phyloP scores from a whole-genome alignment of 2,113 vertebrate species.

The Gulo gulo region DNA sequence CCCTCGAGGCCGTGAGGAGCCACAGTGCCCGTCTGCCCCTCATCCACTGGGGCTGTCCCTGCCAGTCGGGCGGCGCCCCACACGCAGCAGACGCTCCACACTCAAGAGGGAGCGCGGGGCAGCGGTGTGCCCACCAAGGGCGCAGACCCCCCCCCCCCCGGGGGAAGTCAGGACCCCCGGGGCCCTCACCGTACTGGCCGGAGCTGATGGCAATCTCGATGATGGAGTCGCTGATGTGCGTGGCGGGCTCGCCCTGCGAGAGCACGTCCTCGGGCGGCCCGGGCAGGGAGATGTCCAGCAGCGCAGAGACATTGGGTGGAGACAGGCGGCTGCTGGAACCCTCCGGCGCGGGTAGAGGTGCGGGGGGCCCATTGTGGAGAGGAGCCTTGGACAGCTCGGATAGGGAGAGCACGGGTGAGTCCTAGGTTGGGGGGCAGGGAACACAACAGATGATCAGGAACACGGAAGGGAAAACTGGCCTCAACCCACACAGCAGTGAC shows the following conservation, averaged over 20 bases:
- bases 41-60: background rate
- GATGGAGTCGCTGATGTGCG: slow-evolving; percentile 98
- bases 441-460: background rate
- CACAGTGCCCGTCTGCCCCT: background rate
- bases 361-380: slow-evolving; percentile 87
- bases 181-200: slow-evolving; percentile 90
- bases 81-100: background rate
- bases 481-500: background rate
- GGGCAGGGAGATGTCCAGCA: slow-evolving; percentile 97
- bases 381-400: slow-evolving; percentile 83
- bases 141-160: background rate
- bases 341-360: slow-evolving; percentile 78
- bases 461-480: background rate
- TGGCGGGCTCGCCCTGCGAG: slow-evolving; percentile 91
- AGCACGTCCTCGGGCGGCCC: slow-evolving; percentile 96
- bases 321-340: slow-evolving; percentile 89
- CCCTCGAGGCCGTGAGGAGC: background rate
- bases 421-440: slow-evolving; percentile 65
- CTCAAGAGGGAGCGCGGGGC: background rate
- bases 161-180: background rate
- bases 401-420: slow-evolving; percentile 80
- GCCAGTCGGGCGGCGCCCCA: background rate
- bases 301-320: slow-evolving; percentile 95
- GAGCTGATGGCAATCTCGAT: slow-evolving; percentile 99
- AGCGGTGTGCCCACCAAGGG: background rate